phyloP scores from a whole-genome alignment of 2,113 vertebrate species.

The Myiopsitta monachus region DNA sequence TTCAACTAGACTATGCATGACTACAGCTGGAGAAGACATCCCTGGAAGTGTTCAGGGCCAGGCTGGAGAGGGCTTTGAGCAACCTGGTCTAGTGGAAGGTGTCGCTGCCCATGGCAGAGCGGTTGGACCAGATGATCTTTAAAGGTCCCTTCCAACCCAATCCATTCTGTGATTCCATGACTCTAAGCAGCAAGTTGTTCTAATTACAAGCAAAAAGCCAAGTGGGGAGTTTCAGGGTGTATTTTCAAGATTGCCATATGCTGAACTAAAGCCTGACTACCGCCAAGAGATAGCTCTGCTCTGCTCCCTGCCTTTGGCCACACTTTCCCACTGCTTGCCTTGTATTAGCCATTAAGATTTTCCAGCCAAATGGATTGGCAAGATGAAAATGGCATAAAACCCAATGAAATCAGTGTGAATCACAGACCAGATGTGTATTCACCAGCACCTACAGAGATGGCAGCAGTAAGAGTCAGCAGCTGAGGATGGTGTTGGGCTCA shows the following conservation, averaged over 20 bases:
- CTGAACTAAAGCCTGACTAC: background rate
- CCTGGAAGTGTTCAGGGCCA: background rate
- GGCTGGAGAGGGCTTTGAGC: background rate
- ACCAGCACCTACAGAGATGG: background rate
- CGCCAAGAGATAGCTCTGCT: background rate
- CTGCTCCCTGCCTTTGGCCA: background rate
- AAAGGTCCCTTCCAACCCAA: background rate
- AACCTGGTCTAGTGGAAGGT: background rate
- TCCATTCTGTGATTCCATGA: background rate
- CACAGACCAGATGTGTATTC: background rate
- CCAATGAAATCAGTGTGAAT: background rate
- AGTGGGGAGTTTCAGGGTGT: rapidly evolving
- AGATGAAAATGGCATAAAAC: background rate
- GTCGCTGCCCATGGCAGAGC: rapidly evolving
- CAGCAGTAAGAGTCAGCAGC: background rate
- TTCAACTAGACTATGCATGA: background rate
- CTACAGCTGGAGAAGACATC: background rate
- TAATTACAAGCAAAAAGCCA: background rate
- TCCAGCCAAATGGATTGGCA: background rate
- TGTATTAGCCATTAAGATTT: background rate
- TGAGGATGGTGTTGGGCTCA: background rate
- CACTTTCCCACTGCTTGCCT: background rate
- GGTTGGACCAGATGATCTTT: background rate
- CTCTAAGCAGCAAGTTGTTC: background rate
- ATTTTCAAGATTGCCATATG: background rate